These are phyloP conservation scores for Lasius fuliginosus DNA, from an alignment of 2,888 invertebrate genomes.

Conservation along the genomic window DNA sequence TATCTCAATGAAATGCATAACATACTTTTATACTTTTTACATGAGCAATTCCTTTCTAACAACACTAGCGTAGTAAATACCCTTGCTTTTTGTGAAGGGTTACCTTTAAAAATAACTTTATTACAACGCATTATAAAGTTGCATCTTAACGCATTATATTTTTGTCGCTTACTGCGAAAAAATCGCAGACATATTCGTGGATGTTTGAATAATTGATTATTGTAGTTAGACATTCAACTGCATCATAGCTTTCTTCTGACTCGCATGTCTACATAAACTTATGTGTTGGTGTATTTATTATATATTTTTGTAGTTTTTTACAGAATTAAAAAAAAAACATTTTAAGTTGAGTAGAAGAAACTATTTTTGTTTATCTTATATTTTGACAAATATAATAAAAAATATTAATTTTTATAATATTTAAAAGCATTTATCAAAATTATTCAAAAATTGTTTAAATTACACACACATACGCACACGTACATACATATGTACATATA, in stretches of 20 bases:
- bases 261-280: neutral
- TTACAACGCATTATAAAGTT: slow-evolving; percentile 38
- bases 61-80: slow-evolving; percentile 13
- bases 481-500: too few relatives aligned
- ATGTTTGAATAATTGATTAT: neutral
- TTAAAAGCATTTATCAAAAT: neutral
- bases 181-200: neutral
- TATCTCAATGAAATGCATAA: slow-evolving; percentile 8
- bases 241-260: neutral
- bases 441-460: neutral
- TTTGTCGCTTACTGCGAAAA: slow-evolving; percentile 18
- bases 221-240: neutral
- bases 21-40: slow-evolving; percentile 27
- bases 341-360: neutral
- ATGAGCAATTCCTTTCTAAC: slow-evolving; percentile 12
- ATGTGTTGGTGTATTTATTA: neutral
- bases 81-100: neutral
- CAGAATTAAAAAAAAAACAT: neutral
- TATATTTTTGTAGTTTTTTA: neutral
- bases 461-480: too few relatives aligned
- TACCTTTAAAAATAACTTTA: slow-evolving; percentile 38
- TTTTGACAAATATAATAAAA: neutral
- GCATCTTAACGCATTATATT: slow-evolving; percentile 26
- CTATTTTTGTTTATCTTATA: neutral
- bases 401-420: neutral